phyloP scores from a whole-genome alignment of 1,140 invertebrate genomes.

The Ceratosolen solmsi region DNA sequence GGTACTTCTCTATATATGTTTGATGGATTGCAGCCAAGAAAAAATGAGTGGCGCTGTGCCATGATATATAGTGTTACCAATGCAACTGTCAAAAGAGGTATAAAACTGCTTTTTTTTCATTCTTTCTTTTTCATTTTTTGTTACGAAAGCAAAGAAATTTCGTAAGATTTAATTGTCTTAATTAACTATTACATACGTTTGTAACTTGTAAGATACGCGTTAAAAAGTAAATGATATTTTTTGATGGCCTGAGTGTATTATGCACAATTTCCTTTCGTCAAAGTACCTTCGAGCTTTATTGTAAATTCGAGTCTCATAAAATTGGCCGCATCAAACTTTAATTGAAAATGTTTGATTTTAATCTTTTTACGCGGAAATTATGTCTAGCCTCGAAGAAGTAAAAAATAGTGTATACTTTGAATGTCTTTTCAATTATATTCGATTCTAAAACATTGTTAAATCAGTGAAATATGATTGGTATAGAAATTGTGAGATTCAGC shows the following conservation, averaged over 20 bases:
- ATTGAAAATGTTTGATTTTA: too few species aligned
- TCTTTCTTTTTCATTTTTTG: constrained; percentile 27
- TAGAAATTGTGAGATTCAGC: too few species aligned
- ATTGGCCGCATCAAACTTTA: too few species aligned
- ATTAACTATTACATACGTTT: too few species aligned
- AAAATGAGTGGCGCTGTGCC: constrained; percentile 54
- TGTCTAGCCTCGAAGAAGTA: too few species aligned
- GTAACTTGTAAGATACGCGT: too few species aligned
- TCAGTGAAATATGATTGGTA: too few species aligned
- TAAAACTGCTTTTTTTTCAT: not conserved
- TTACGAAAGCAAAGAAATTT: constrained; percentile 13
- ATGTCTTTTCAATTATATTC: too few species aligned
- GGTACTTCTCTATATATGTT: not conserved
- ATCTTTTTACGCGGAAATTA: too few species aligned
- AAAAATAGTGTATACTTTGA: too few species aligned
- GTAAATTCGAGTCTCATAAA: not conserved
- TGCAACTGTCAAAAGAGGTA: constrained; percentile 51
- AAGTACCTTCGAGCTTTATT: not conserved
- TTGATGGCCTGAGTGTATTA: not conserved
- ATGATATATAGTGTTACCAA: constrained; percentile 58
- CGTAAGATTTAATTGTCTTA: too few species aligned
- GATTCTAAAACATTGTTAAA: too few species aligned
- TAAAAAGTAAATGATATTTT: not conserved
- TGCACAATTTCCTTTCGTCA: not conserved
- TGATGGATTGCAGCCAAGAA: constrained; percentile 56